Evolutionary conservation across 1,140 invertebrate genomes (phyloP).

Genomic region (Anagrus nilaparvatae): DNA sequence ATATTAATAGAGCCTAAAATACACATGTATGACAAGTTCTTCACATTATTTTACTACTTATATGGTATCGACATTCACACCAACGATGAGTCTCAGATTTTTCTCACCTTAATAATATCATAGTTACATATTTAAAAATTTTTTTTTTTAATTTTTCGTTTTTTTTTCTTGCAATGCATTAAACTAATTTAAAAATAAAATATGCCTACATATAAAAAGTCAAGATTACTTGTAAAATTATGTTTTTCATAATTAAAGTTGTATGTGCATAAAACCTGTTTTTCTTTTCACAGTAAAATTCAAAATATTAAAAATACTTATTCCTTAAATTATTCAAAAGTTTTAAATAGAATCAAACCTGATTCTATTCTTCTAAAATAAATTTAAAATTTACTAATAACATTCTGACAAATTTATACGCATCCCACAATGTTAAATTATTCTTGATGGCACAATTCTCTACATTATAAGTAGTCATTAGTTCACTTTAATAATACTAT

Average conservation of each 20-base stretch:
- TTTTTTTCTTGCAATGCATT: not conserved
- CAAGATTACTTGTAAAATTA: not conserved
- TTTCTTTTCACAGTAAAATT: too few species aligned
- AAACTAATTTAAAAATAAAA: not conserved
- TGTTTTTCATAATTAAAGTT: slow-evolving; percentile 5
- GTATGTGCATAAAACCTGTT: too few species aligned
- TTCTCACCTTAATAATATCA: slow-evolving; percentile 12
- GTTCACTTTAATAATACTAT: slow-evolving; percentile 8
- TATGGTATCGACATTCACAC: slow-evolving; percentile 43
- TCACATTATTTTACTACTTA: slow-evolving; percentile 31
- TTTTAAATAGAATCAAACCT: too few species aligned
- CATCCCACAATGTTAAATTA: too few species aligned
- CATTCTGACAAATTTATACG: too few species aligned
- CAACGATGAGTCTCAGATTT: slow-evolving; percentile 10
- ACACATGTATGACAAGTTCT: slow-evolving; percentile 32
- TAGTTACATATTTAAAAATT: slow-evolving; percentile 2
- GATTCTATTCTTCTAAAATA: too few species aligned
- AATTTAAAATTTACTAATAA: too few species aligned
- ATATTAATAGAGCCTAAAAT: slow-evolving; percentile 4
- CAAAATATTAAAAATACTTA: too few species aligned
- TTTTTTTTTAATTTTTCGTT: slow-evolving; percentile 1
- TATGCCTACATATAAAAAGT: too few species aligned
- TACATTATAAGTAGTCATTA: slow-evolving; percentile 5
- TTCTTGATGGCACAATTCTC: too few species aligned
- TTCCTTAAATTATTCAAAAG: too few species aligned